Evolutionary conservation across 2,113 vertebrate genomes (phyloP), one percentile per base, ranked within the genome.

Genomic region (Pipra filicauda): DNA sequence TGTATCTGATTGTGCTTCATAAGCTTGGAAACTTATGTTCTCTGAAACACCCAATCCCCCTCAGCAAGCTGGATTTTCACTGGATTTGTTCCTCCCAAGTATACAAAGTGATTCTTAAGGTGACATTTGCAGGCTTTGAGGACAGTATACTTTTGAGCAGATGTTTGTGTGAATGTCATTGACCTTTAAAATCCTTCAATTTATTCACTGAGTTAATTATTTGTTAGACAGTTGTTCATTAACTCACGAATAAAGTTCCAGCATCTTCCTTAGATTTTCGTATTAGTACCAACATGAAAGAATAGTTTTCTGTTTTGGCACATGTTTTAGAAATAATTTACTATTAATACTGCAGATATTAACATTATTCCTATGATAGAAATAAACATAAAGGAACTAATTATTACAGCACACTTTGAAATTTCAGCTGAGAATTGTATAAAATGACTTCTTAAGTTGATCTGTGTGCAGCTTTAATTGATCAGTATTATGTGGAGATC

Each of bases 121-220:
- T 78, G 76, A 39, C 57, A 64, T 93, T 93, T 75, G 16, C 1
- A 8, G 73, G 11, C 48, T 41, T 6, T 28, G 41, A 93, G 59
- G 61, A 77, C 71, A 71, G 65, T 80, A 12, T 48, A 9, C 59
- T 30, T 71, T 65, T 71, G 55, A 83, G 67, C 87, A 91, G 92
- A 64, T 94, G 78, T 89, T 79, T 78, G 31, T 88, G 70, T 57
- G 30, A 95, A 71, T 74, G 44, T 12, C 23, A 16, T 30, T 83
- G 72, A 62, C 78, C 85, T 92, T 94, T 67, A 65, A 55, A 78
- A n/a, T 48, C 54, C 59, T 81, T 21, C 46, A 66, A 28, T 86
- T 91, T 85, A 90, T 90, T 95, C n/a, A 81, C 43, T 89, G 58
- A 91, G 30, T 74, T 93, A 79, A 52, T 90, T 62, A 67, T 80